Conservation (phyloP, 2,888 invertebrate species). For the Crepidodera aurea region DNA sequence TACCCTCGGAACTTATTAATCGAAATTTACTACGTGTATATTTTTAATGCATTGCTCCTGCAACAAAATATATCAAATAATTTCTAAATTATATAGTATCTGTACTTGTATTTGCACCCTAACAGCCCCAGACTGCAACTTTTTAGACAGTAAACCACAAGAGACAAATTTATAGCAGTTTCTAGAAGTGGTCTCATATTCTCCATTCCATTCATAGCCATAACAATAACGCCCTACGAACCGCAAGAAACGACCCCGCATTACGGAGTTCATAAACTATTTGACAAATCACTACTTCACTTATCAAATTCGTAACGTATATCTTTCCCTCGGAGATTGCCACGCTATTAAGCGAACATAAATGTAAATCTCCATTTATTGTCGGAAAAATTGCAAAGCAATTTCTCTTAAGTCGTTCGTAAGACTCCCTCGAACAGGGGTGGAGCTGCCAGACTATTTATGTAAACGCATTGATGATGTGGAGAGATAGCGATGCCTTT, state of each 20-base stretch:
- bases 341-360: background rate
- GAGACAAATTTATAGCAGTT: background rate
- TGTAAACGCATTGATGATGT: background rate
- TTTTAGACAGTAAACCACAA: background rate
- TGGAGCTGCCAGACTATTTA: conserved; percentile 2
- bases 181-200: background rate
- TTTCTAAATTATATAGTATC: no score
- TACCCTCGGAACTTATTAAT: no score
- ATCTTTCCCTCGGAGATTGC: background rate
- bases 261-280: conserved; percentile 10
- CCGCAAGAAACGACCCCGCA: conserved; percentile 1
- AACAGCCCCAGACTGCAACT: background rate
- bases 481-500: background rate
- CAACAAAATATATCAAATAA: no score
- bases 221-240: background rate
- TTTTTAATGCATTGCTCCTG: no score
- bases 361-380: conserved; percentile 3
- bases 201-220: background rate
- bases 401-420: conserved; percentile 1
- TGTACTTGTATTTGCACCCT: no score
- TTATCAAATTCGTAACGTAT: conserved; percentile 3
- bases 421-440: background rate
- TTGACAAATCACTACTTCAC: conserved; percentile 4
- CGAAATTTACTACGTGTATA: no score
- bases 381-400: conserved; percentile 10